phyloP scores from a whole-genome alignment of 2,888 invertebrate genomes.

The Xanthostigma xanthostigma region DNA sequence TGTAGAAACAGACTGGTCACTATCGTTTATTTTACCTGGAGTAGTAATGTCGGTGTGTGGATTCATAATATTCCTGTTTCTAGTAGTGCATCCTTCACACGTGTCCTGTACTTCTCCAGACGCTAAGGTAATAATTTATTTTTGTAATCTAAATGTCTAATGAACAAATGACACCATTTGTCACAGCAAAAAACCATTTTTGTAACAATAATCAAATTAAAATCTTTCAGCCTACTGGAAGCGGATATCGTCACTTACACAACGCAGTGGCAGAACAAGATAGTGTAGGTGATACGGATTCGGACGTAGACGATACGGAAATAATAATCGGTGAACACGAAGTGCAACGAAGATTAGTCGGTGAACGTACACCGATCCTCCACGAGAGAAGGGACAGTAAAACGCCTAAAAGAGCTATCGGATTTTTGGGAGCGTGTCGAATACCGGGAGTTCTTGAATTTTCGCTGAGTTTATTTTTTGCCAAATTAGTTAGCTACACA shows the following conservation, averaged over 20 bases:
- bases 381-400: conserved; percentile 10
- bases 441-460: conserved; percentile 92
- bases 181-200: too few relatives aligned
- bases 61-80: conserved; percentile 63
- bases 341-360: conserved; percentile 18
- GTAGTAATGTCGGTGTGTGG: conserved; percentile 59
- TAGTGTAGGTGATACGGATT: too few relatives aligned
- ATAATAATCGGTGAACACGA: conserved; percentile 41
- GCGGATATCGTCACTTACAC: too few relatives aligned
- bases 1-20: conserved; percentile 77
- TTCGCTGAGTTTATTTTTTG: conserved; percentile 85
- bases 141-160: too few relatives aligned
- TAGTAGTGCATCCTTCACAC: conserved; percentile 67
- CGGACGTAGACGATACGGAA: conserved; percentile 28
- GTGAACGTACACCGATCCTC: conserved; percentile 25
- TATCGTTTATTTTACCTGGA: conserved; percentile 86
- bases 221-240: too few relatives aligned
- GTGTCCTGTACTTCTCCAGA: conserved; percentile 44
- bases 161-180: too few relatives aligned
- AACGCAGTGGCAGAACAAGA: too few relatives aligned
- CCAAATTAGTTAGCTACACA: conserved; percentile 92
- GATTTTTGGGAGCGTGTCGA: conserved; percentile 57
- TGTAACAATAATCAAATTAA: too few relatives aligned
- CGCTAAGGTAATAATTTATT: conserved; percentile 9
- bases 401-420: conserved; percentile 44